Conservation (phyloP, 2,888 invertebrate species). For the Podabrus alpinus region DNA sequence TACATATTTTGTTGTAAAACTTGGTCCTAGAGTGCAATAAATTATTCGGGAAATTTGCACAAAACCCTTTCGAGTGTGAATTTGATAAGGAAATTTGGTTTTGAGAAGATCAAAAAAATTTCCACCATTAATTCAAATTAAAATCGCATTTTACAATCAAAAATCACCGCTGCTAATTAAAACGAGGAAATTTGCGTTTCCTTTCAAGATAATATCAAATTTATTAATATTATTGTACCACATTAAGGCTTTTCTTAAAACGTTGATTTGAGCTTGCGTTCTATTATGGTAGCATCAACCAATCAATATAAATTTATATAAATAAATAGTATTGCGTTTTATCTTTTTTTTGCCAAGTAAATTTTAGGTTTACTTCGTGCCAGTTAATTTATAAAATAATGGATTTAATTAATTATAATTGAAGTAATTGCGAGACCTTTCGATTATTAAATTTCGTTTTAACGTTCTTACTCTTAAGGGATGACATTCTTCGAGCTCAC, state of each 20-base stretch:
- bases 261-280: slow-evolving; percentile 8
- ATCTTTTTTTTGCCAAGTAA: not conserved
- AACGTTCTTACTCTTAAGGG: not conserved
- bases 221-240: not conserved
- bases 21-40: not conserved
- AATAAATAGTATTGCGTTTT: not conserved
- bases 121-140: not conserved
- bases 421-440: not conserved
- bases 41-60: not conserved
- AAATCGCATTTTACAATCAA: not conserved
- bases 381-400: not conserved
- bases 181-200: too few species aligned
- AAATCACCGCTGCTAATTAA: not conserved
- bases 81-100: not conserved
- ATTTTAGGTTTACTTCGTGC: not conserved
- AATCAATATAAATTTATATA: slow-evolving; percentile 8
- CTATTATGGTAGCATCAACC: slow-evolving; percentile 1
- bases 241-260: not conserved
- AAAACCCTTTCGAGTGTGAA: not conserved
- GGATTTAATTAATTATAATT: not conserved
- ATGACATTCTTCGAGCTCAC: not conserved
- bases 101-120: not conserved
- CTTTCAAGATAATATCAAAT: not conserved
- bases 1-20: not conserved
- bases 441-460: not conserved